A percentile compares a stretch with the other conserved stretches of the same genome.
Evolutionary conservation across 1,140 invertebrate species (phyloP).

Genomic region (Aphis craccivora): DNA sequence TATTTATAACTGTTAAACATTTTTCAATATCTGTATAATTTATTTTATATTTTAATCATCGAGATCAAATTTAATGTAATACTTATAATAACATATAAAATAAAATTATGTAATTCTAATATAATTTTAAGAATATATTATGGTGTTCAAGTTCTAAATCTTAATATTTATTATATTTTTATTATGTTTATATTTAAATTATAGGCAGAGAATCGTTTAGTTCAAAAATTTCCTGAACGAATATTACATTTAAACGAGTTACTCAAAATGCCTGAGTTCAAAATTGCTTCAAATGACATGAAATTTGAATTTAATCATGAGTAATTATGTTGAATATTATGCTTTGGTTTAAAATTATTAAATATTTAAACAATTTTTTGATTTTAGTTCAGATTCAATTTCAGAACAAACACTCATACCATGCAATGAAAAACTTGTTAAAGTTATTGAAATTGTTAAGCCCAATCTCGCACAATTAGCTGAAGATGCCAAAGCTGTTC

Average conservation of each 20-base stretch:
- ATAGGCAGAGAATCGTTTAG: slow-evolving; percentile 83
- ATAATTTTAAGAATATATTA: neutral
- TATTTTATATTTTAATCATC: neutral
- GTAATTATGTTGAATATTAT: neutral
- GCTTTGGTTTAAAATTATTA: neutral
- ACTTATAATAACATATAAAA: neutral
- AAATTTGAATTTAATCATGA: slow-evolving; percentile 76
- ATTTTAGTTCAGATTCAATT: slow-evolving; percentile 72
- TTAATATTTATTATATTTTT: neutral
- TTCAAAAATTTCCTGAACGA: slow-evolving; percentile 88
- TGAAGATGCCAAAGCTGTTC: slow-evolving; percentile 89
- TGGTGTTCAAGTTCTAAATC: neutral
- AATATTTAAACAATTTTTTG: neutral
- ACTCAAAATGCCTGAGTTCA: slow-evolving; percentile 80
- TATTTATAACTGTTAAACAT: neutral
- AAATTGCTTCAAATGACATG: slow-evolving; percentile 78
- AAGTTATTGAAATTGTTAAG: slow-evolving; percentile 88
- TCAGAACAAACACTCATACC: slow-evolving; percentile 81
- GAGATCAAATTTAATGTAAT: neutral
- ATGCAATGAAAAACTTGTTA: slow-evolving; percentile 84
- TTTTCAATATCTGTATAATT: neutral
- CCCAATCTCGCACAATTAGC: slow-evolving; percentile 91
- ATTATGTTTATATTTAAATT: slow-evolving; percentile 54
- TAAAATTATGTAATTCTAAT: neutral
- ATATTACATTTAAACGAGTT: slow-evolving; percentile 87